A percentile compares a stretch with the other conserved stretches of the same genome.
phyloP scores from a whole-genome alignment of 1,140 invertebrate species.

The Pararge aegeria region DNA sequence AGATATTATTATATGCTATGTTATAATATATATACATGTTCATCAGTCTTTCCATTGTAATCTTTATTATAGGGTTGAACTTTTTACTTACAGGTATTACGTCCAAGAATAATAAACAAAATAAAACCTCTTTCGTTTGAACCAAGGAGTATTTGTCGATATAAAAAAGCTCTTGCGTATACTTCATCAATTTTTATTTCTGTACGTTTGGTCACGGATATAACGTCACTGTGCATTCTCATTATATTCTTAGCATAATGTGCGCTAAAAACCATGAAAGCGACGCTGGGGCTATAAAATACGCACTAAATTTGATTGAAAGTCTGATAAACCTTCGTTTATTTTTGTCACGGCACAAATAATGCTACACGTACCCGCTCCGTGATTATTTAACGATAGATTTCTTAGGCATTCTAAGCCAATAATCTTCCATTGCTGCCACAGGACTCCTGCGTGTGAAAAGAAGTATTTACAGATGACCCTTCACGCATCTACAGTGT shows the following conservation, averaged over 20 bases:
- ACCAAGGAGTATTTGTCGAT: background rate
- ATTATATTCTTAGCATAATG: constrained; percentile 15
- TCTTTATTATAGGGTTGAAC: too few relatives aligned
- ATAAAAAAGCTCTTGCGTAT: background rate
- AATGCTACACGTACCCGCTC: background rate
- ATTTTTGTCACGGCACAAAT: constrained; percentile 4
- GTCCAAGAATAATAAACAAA: too few relatives aligned
- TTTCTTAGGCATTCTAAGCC: too few relatives aligned
- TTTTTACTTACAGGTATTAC: too few relatives aligned
- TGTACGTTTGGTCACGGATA: background rate
- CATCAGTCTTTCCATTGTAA: too few relatives aligned
- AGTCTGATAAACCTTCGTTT: constrained; percentile 12
- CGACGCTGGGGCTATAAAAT: constrained; percentile 11
- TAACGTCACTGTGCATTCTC: constrained; percentile 5
- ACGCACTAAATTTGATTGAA: constrained; percentile 6
- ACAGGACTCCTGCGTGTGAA: too few relatives aligned
- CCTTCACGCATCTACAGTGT: too few relatives aligned
- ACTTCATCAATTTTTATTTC: background rate
- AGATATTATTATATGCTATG: too few relatives aligned
- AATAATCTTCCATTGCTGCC: too few relatives aligned
- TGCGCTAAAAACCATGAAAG: constrained; percentile 5
- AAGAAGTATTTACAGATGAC: too few relatives aligned
- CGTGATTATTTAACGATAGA: background rate
- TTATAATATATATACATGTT: too few relatives aligned
- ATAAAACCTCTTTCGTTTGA: too few relatives aligned